These are phyloP conservation scores for Acomys russatus DNA, from an alignment of 2,797 vertebrate species.

Conservation along the genomic window DNA sequence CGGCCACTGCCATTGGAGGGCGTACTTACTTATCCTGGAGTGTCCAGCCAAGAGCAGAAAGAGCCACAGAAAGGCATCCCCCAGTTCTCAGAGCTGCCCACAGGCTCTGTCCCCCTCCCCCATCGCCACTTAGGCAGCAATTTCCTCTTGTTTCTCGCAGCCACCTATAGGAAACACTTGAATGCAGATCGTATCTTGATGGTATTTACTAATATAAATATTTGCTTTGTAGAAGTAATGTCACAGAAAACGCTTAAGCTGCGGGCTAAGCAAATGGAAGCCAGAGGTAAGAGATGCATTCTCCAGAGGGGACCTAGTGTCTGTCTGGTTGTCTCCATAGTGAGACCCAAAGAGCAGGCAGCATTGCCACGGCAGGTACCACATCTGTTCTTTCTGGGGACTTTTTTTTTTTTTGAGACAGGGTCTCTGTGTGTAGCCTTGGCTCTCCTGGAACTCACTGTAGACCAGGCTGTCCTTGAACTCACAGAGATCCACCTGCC, in stretches of 20 bases:
- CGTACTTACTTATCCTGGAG: not conserved
- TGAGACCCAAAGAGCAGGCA: slow-evolving; percentile 70
- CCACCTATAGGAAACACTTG: slow-evolving; percentile 80
- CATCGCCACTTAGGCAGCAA: slow-evolving; percentile 63
- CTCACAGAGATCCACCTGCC: too few species aligned
- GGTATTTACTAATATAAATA: slow-evolving; percentile 87
- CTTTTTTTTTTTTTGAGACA: too few species aligned
- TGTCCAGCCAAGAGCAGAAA: not conserved
- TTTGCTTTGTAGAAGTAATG: slow-evolving; percentile 85
- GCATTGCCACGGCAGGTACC: not conserved
- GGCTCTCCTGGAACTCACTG: too few species aligned
- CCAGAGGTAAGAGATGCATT: slow-evolving; percentile 85
- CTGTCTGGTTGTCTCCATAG: slow-evolving; percentile 64
- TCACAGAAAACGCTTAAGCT: slow-evolving; percentile 82
- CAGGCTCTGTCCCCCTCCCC: not conserved
- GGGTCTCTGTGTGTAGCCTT: too few species aligned
- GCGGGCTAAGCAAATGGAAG: slow-evolving; percentile 83
- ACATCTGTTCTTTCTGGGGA: too few species aligned
- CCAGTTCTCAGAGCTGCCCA: not conserved
- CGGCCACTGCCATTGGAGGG: not conserved
- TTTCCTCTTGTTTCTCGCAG: slow-evolving; percentile 71
- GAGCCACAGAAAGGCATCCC: not conserved
- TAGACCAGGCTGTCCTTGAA: too few species aligned
- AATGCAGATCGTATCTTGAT: slow-evolving; percentile 76
- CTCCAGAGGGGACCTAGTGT: slow-evolving; percentile 78